Evolutionary conservation across 2,888 invertebrate species (phyloP), one percentile per base, ranked within the genome.

Genomic region (Cantharis flavilabris): DNA sequence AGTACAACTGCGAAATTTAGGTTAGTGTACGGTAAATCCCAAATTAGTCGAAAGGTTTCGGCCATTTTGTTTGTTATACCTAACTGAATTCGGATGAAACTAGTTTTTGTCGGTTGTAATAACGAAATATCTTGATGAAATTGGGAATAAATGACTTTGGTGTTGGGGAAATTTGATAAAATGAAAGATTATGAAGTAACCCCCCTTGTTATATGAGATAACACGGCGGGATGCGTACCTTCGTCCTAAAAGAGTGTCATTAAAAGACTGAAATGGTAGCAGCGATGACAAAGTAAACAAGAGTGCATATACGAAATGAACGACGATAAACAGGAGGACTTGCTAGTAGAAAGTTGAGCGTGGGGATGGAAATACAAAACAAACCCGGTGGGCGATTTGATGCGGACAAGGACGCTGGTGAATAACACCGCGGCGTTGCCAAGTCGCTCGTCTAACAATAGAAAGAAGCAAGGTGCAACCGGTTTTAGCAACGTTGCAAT

Each of bases 401-500:
- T 73, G 71, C 75, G 75, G 71, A 77, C 81, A 81, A 81, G 81
- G 81, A 81, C 81, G 81, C 79, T 77, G 79, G 80, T 80, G 78
- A 77, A 81, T 80, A 80, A 79, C 76, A 76, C 72, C n/a, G 73
- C 80, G 71, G 28, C 77, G 80, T 81, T 81, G 81, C 80, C 81
- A 26, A 26, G 26, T 28, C 49, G 23, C n/a, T 67, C 14, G 26
- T 28, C 75, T 75, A 79, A 77, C 79, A 79, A 79, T 79, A 79
- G 79, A 72, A 77, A 71, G 69, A 76, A 70, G 76, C 78, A 77
- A 79, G 65, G 79, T 79, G 79, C 77, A 76, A 28, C 69, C 62
- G 18, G 49, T 49, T 16, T 28, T 49, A 76, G 72, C 79, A 77
- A 77, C 77, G 72, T 62, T n/a, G 76, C 69, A 63, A 10, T 73